These are phyloP conservation scores for Engystomops pustulosus DNA, from an alignment of 2,113 vertebrate species.

Conservation along the genomic window DNA sequence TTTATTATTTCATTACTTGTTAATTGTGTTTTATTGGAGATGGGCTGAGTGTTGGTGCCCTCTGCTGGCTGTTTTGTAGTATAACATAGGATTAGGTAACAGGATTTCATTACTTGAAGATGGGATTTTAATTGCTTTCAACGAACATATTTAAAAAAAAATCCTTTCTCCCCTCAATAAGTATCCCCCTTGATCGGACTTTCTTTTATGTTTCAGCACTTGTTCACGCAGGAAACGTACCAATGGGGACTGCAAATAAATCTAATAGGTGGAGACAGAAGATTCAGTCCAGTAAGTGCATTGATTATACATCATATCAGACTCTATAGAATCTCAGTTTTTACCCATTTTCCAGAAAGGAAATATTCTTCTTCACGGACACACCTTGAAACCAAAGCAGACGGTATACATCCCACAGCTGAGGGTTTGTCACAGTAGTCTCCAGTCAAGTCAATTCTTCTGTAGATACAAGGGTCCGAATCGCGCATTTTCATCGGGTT, in stretches of 20 bases:
- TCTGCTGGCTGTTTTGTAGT: no score
- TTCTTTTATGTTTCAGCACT: slow-evolving; percentile 65
- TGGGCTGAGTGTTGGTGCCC: no score
- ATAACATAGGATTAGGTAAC: no score
- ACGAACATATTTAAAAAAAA: no score
- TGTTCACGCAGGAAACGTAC: slow-evolving; percentile 69
- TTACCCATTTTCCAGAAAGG: no score
- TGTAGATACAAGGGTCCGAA: neutral
- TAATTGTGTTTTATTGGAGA: no score
- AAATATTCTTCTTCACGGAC: neutral
- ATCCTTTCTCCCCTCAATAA: no score
- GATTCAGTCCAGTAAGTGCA: slow-evolving; percentile 72
- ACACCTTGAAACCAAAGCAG: neutral
- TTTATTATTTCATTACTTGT: no score
- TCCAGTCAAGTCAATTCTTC: neutral
- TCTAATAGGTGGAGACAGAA: slow-evolving; percentile 74
- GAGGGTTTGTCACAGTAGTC: neutral
- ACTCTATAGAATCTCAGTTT: neutral
- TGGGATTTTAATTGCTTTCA: no score
- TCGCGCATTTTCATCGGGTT: no score
- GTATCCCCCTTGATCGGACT: neutral
- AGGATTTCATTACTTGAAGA: no score
- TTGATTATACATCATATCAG: no score
- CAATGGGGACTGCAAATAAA: slow-evolving; percentile 63
- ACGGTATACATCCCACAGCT: neutral